A percentile compares a stretch with the other conserved stretches of the same genome.
Conservation (phyloP, 2,888 invertebrate species). For the Keiferia lycopersicella region DNA sequence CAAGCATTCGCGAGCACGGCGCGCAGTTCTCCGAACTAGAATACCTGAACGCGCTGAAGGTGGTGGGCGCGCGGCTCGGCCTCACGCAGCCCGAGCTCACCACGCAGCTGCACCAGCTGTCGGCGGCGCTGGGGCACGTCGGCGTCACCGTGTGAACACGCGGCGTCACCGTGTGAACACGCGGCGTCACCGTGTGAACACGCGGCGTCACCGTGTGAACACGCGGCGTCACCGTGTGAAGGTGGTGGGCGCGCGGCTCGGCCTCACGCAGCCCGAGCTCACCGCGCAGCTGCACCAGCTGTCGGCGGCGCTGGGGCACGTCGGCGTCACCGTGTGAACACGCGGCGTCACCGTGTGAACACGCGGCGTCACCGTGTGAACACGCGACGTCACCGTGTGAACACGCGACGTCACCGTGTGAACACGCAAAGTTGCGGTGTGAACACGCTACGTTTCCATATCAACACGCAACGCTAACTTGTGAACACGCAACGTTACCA, state of each 20-base stretch:
- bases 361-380: too few relatives aligned
- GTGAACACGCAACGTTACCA: too few relatives aligned
- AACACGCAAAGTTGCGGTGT: not conserved
- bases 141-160: conserved; percentile 86
- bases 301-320: conserved; percentile 91
- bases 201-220: too few relatives aligned
- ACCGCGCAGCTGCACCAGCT: conserved; percentile 88
- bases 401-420: too few relatives aligned
- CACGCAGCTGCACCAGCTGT: conserved; percentile 88
- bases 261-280: conserved; percentile 78
- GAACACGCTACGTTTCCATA: too few relatives aligned
- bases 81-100: conserved; percentile 81
- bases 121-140: conserved; percentile 91
- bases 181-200: too few relatives aligned
- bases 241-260: conserved; percentile 85
- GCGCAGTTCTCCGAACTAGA: conserved; percentile 93
- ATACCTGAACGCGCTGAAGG: conserved; percentile 91
- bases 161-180: too few relatives aligned
- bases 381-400: too few relatives aligned
- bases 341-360: too few relatives aligned
- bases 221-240: too few relatives aligned
- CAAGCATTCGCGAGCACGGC: conserved; percentile 91
- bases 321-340: conserved; percentile 88
- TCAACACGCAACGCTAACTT: too few relatives aligned
- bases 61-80: conserved; percentile 85